Evolutionary conservation across 30 jellyfish, hydroid and myxozoan genomes (phyloP).

Genomic region (Cassiopea andromeda): DNA sequence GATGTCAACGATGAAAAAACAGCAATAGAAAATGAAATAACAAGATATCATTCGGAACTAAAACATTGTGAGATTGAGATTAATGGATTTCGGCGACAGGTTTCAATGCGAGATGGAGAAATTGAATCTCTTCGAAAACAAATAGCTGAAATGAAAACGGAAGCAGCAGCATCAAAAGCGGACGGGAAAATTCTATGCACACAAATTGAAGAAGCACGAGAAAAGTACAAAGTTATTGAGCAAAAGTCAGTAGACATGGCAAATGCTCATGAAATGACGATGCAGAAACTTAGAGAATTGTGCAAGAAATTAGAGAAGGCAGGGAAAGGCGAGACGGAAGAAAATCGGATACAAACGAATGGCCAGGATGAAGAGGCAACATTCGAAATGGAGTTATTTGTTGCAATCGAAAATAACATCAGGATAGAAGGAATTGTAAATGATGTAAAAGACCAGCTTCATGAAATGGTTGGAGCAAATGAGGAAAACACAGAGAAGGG

Average conservation of each 20-base stretch:
- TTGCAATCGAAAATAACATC: constrained; percentile 82
- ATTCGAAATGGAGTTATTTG: constrained; percentile 88
- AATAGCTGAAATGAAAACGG: constrained; percentile 39
- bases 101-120: constrained; percentile 51
- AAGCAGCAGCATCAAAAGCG: constrained; percentile 34
- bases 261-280: constrained; percentile 25
- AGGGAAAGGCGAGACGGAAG: constrained; percentile 23
- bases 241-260: constrained; percentile 1
- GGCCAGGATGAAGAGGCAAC: constrained; percentile 60
- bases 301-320: constrained; percentile 41
- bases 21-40: constrained; percentile 36
- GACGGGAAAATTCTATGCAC: constrained; percentile 24
- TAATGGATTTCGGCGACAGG: constrained; percentile 49
- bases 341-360: constrained; percentile 13
- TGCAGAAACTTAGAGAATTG: constrained; percentile 22
- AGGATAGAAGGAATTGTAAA: constrained; percentile 76
- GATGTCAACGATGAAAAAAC: constrained; percentile 35
- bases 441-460: constrained; percentile 61
- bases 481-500: neutral
- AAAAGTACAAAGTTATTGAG: constrained; percentile 5
- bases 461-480: constrained; percentile 16
- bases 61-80: constrained; percentile 41
- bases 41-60: constrained; percentile 37
- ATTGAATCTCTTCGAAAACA: constrained; percentile 62
- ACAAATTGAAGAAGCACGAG: constrained; percentile 44